phyloP scores from a whole-genome alignment of 1,140 invertebrate genomes.

The Idris sp. region DNA sequence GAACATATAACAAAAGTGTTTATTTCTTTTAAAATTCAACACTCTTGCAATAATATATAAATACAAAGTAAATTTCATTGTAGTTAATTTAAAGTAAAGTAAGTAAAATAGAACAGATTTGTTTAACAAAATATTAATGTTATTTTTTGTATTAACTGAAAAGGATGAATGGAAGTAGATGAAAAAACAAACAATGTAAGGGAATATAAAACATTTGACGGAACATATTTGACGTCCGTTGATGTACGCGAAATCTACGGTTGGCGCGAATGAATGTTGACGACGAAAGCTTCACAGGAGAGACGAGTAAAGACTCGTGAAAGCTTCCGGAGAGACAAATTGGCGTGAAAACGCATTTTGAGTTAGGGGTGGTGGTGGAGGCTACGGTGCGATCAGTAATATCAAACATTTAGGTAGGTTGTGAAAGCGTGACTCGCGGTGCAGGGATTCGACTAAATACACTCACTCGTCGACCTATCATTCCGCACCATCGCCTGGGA shows the following conservation, averaged over 20 bases:
- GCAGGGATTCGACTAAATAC: constrained; percentile 71
- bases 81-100: too few relatives aligned
- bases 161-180: too few relatives aligned
- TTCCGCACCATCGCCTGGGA: constrained; percentile 72
- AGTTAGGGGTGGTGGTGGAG: constrained; percentile 57
- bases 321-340: constrained; percentile 76
- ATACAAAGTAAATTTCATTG: too few relatives aligned
- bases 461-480: constrained; percentile 73
- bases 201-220: constrained; percentile 23
- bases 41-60: too few relatives aligned
- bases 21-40: too few relatives aligned
- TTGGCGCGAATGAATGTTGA: constrained; percentile 17
- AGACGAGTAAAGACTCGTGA: constrained; percentile 76
- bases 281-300: constrained; percentile 62
- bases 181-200: constrained; percentile 31
- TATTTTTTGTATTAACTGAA: too few relatives aligned
- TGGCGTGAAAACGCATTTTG: constrained; percentile 77
- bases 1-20: too few relatives aligned
- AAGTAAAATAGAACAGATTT: too few relatives aligned
- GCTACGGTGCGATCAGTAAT: constrained; percentile 65
- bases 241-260: constrained; percentile 26
- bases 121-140: too few relatives aligned
- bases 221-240: constrained; percentile 41
- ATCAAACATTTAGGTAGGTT: constrained; percentile 74
- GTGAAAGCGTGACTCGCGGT: constrained; percentile 66